Conservation (phyloP, 92 coral and sea anemone genomes). For the Phymanthus crucifer region DNA sequence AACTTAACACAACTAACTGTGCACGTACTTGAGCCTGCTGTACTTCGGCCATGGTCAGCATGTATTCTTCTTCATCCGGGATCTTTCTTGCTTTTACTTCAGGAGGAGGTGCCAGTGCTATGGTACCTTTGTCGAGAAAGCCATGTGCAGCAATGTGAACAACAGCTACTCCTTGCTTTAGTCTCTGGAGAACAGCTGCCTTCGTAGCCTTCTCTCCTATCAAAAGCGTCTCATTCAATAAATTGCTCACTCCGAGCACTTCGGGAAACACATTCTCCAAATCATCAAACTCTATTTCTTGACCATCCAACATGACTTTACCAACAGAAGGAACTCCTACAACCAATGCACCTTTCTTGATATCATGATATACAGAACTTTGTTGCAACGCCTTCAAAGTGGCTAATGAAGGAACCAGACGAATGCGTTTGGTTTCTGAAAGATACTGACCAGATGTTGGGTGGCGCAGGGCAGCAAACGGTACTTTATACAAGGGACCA, state of each 20-base stretch:
- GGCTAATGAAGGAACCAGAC: constrained; percentile 17
- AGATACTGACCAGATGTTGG: constrained; percentile 16
- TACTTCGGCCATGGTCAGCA: constrained; percentile 26
- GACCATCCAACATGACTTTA: constrained; percentile 5
- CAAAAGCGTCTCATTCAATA: not conserved
- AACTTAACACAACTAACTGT: constrained; percentile 26
- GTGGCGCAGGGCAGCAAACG: constrained; percentile 26
- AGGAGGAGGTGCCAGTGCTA: constrained; percentile 27
- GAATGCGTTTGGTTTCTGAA: constrained; percentile 21
- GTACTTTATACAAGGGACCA: constrained; percentile 14
- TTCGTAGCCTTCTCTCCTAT: constrained; percentile 15
- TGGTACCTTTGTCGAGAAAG: not conserved
- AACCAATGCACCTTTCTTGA: constrained; percentile 6
- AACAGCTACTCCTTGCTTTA: constrained; percentile 15
- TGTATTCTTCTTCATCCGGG: constrained; percentile 30
- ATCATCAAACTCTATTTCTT: not conserved
- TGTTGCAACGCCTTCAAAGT: constrained; percentile 13
- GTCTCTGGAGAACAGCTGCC: constrained; percentile 10
- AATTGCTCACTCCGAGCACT: not conserved
- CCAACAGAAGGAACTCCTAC: constrained; percentile 24
- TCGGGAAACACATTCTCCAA: not conserved
- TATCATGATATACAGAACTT: not conserved
- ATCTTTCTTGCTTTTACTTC: constrained; percentile 18
- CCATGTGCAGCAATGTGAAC: constrained; percentile 31
- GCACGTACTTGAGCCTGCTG: constrained; percentile 21